Evolutionary conservation across 30 jellyfish, hydroid and myxozoan species (phyloP), one percentile per base, ranked within the genome.

Genomic region (Aurelia sp.): DNA sequence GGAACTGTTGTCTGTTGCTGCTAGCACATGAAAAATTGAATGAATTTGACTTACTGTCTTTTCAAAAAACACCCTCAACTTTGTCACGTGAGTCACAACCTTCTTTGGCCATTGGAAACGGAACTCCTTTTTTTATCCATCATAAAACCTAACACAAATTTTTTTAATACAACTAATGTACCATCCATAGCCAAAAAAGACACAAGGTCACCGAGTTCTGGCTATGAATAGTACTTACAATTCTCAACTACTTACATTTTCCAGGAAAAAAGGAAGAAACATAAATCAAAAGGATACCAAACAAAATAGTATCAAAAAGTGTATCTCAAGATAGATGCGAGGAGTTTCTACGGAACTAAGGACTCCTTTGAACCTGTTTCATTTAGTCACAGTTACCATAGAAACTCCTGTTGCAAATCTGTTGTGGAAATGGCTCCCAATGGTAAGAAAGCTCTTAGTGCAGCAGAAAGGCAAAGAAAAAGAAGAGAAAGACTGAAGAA

Each of bases 381-480:
- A 67, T 67, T 22, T 62, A 62, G 73, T 62, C 55, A 67, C 22
- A 11, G 57, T 67, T 20, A 23, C 78, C 78, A 67, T 67, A 33
- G 78, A 20, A 67, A 67, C 78, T 19, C 23, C 51, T 6, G 33
- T 18, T 67, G 78, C 57, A 20, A 33, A 67, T 20, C 17, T 72
- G 16, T 72, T 16, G 1, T 7, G 3, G 15, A 55, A 55, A 55
- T 61, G 74, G 53, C 76, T 76, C 76, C 74, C 16, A 31, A 13
- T 13, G 60, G 23, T 16, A 70, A 30, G 81, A 55, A 50, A 22
- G 58, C 88, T 18, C 84, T 61, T 17, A 66, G 73, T 40, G 92
- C 60, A 37, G 88, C 92, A 22, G 92, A 82, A 48, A 50, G 87
- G 37, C 92, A 82, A 70, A 82, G 77, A 40, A 82, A 53, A 82